Evolutionary conservation across 1,140 invertebrate species (phyloP), one percentile per base, ranked within the genome.

Genomic region (Lepidurus apus): DNA sequence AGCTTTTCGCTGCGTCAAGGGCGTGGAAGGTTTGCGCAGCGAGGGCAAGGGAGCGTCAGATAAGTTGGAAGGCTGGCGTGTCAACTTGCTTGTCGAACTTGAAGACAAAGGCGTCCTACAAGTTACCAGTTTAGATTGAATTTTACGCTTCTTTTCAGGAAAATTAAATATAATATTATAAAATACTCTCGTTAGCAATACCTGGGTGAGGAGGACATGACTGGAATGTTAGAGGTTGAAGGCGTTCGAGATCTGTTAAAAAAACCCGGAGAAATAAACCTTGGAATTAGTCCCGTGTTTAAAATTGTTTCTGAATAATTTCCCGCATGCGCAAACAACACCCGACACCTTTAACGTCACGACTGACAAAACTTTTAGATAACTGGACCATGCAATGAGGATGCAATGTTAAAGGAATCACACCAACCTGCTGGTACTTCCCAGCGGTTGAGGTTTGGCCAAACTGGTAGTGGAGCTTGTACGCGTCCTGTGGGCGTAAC

Each of bases 221-320:
- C 79, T 43, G 80, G 80, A 80, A 81, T 81, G 76, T 79, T 81
- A 42, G 80, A 81, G 65, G 80, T 77, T 24, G 80, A 81, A 74
- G 80, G 80, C 73, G 80, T 81, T 73, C 80, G 78, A 74, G 80
- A 81, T 75, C 80, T 81, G 79, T 65, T 43, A 79, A 73, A 43
- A 77, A 78, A 42, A 75, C 73, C 17, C n/a, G 7, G 65, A 75
- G 65, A 53, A 78, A 79, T 73, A 7, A 45, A 79, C 75, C 10
- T 26, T 47, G 17, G 26, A 47, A 77, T 77, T 26, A 47, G 77
- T 44, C 47, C 77, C 42, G 43, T 78, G 77, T 11, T 26, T 1
- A 47, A 44, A 47, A 43, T 47, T 43, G 26, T 45, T 43, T 42
- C 34, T 45, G 7, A 74, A 74, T 26, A 44, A 43, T 47, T n/a